Evolutionary conservation across 2,113 vertebrate species (phyloP).

Genomic region (Paralichthys olivaceus): DNA sequence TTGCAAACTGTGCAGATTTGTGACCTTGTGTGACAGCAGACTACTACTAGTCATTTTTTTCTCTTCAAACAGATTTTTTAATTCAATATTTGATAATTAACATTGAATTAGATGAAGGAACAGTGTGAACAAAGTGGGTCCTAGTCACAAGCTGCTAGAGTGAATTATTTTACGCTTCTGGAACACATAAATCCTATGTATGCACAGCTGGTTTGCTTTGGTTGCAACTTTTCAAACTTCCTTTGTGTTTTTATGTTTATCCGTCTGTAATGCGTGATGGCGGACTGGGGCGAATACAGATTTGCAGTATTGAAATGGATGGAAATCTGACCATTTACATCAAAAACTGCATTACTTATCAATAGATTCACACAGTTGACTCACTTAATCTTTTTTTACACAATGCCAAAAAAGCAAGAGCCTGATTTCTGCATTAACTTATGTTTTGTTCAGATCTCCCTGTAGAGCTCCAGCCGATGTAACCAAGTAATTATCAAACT

Average conservation of each 20-base stretch:
- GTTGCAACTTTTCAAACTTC: neutral
- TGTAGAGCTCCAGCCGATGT: neutral
- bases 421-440: neutral
- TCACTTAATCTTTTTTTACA: neutral
- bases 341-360: too few relatives aligned
- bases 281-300: neutral
- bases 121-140: neutral
- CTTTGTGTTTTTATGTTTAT: neutral
- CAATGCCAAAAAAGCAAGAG: neutral
- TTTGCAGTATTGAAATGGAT: too few relatives aligned
- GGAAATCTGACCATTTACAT: too few relatives aligned
- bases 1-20: neutral
- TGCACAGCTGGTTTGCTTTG: neutral
- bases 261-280: neutral
- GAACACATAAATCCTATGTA: neutral
- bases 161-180: neutral
- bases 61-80: neutral
- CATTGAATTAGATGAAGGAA: neutral
- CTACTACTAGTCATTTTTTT: neutral
- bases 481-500: neutral
- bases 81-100: neutral
- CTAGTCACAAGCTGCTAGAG: neutral
- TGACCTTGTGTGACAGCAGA: neutral
- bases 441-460: neutral
- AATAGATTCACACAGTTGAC: neutral